Percentiles rank a stretch among this genome's conserved stretches.
phyloP scores from a whole-genome alignment of 2,888 invertebrate species.

The Cacoxenus indagator region DNA sequence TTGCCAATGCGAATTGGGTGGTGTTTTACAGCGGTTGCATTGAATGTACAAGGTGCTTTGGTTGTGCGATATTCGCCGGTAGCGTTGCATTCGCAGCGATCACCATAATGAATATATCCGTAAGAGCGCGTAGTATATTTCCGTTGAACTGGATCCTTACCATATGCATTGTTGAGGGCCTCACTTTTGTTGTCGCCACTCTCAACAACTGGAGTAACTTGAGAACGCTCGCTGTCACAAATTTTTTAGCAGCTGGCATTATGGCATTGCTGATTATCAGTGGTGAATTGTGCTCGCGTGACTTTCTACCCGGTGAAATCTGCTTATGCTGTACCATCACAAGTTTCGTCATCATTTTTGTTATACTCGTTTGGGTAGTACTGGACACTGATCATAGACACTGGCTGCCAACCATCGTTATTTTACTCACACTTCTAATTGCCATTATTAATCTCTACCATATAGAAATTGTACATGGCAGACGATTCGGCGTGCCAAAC shows the following conservation, averaged over 20 bases:
- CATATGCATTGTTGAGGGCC: neutral
- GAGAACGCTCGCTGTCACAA: neutral
- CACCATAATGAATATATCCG: neutral
- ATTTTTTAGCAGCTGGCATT: neutral
- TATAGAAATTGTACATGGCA: constrained; percentile 44
- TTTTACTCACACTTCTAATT: neutral
- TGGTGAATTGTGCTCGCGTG: neutral
- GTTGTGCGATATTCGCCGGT: neutral
- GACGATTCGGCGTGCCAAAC: constrained; percentile 48
- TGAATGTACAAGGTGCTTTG: neutral
- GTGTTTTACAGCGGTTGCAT: neutral
- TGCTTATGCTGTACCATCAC: neutral
- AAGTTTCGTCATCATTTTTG: neutral
- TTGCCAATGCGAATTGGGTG: neutral
- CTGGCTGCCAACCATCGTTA: neutral
- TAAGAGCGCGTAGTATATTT: neutral
- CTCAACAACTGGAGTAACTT: neutral
- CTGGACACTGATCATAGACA: too few species aligned
- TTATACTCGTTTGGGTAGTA: neutral
- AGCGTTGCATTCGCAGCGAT: neutral
- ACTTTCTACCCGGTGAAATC: constrained; percentile 3
- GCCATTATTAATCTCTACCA: neutral
- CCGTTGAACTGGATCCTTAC: constrained; percentile 7
- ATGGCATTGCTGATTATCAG: neutral
- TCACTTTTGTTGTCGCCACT: neutral